These are phyloP conservation scores for Acrocyrtus sp. DNA, from an alignment of 2,888 invertebrate genomes.

Conservation along the genomic window DNA sequence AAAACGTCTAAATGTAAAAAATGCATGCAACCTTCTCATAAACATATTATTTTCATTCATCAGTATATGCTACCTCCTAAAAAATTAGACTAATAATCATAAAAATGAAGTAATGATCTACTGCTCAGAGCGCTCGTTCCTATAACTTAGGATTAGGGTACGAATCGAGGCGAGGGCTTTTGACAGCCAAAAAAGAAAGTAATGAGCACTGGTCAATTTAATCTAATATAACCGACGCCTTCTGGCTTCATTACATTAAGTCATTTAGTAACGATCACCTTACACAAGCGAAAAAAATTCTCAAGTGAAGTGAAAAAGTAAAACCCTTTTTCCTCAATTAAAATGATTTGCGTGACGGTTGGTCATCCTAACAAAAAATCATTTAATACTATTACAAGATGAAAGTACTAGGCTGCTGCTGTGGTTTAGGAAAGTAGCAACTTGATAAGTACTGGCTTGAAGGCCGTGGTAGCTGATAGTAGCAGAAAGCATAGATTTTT, in stretches of 20 bases:
- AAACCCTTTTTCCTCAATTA: slow-evolving; percentile 28
- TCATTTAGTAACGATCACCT: too few species aligned
- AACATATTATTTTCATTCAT: neutral
- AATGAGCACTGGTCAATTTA: neutral
- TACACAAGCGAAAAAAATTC: too few species aligned
- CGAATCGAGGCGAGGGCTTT: too few species aligned
- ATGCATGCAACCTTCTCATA: slow-evolving; percentile 28
- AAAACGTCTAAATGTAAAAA: slow-evolving; percentile 8
- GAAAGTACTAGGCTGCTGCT: too few species aligned
- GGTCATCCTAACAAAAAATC: slow-evolving; percentile 29
- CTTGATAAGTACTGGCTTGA: too few species aligned
- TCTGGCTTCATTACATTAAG: too few species aligned
- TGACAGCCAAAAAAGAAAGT: slow-evolving; percentile 8
- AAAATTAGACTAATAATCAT: slow-evolving; percentile 41
- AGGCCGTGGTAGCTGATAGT: too few species aligned
- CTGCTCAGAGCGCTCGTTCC: too few species aligned
- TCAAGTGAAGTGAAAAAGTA: neutral
- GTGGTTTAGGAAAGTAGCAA: too few species aligned
- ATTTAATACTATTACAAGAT: slow-evolving; percentile 39
- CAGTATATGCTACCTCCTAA: neutral
- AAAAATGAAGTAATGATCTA: slow-evolving; percentile 29
- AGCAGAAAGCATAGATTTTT: too few species aligned
- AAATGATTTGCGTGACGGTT: slow-evolving; percentile 42
- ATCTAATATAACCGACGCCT: neutral
- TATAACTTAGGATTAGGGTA: too few species aligned